Conservation (phyloP, 2,888 invertebrate genomes). For the Melanchra persicariae region DNA sequence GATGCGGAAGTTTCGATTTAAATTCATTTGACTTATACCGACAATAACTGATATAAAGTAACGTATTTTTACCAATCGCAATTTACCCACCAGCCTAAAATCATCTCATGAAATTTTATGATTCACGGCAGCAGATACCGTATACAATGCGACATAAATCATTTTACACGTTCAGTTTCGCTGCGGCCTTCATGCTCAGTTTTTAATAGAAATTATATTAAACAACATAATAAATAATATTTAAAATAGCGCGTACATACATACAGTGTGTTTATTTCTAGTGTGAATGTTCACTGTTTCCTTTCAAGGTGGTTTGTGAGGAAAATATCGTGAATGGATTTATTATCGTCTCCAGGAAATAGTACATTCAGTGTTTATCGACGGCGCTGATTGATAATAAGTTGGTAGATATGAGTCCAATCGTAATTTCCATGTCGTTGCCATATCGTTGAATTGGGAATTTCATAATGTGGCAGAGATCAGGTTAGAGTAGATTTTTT, state of each 20-base stretch:
- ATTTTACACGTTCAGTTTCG: slow-evolving; percentile 42
- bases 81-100: neutral
- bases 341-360: slow-evolving; percentile 19
- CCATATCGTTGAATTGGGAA: no score
- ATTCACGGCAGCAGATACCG: slow-evolving; percentile 26
- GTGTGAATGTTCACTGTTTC: slow-evolving; percentile 18
- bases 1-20: no score
- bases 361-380: neutral
- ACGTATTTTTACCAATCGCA: no score
- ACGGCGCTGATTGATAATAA: neutral
- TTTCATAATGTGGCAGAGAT: no score
- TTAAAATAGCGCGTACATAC: slow-evolving; percentile 27
- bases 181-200: slow-evolving; percentile 47
- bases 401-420: slow-evolving; percentile 3
- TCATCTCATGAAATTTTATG: slow-evolving; percentile 21
- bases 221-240: slow-evolving; percentile 52
- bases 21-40: no score
- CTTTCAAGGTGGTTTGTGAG: slow-evolving; percentile 11
- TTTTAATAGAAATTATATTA: slow-evolving; percentile 62
- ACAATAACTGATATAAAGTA: no score
- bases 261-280: slow-evolving; percentile 7
- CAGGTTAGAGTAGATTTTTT: no score
- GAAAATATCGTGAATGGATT: slow-evolving; percentile 20
- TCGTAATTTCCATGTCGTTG: neutral
- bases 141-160: slow-evolving; percentile 61